Percentiles rank a stretch among this genome's conserved stretches.
Conservation (phyloP, 2,888 invertebrate genomes). For the Leucophora obtusa region DNA sequence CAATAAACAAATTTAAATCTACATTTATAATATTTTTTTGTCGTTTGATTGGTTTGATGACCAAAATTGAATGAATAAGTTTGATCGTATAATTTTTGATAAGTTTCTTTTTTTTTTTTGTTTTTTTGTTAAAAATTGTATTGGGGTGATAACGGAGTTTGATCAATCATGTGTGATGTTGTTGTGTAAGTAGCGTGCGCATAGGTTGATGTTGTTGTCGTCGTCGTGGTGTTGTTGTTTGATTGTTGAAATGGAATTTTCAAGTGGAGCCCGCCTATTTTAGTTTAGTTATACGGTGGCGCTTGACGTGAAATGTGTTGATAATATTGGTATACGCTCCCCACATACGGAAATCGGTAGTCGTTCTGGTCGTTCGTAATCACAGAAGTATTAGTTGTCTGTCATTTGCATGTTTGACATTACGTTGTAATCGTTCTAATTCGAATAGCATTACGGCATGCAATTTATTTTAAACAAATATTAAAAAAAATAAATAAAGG, state of each 20-base stretch:
- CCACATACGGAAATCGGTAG: slow-evolving; percentile 36
- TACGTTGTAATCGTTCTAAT: slow-evolving; percentile 2
- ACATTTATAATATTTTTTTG: not conserved
- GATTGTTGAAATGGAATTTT: slow-evolving; percentile 54
- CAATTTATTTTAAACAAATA: slow-evolving; percentile 11
- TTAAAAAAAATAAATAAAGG: too few species aligned
- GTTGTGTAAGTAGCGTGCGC: slow-evolving; percentile 13
- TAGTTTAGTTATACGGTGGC: slow-evolving; percentile 66
- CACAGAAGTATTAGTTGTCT: not conserved
- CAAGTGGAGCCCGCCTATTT: slow-evolving; percentile 66
- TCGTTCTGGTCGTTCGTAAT: not conserved
- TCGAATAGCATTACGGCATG: slow-evolving; percentile 14
- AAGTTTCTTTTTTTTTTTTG: too few species aligned
- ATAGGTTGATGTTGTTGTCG: slow-evolving; percentile 30
- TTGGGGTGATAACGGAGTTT: slow-evolving; percentile 2
- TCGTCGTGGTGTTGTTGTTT: slow-evolving; percentile 24
- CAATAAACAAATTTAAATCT: not conserved
- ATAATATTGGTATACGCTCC: slow-evolving; percentile 27
- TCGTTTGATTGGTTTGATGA: not conserved
- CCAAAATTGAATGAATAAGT: not conserved
- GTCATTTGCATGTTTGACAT: slow-evolving; percentile 47
- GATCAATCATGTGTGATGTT: slow-evolving; percentile 7
- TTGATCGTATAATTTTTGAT: not conserved
- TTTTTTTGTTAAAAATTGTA: not conserved
- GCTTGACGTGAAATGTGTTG: slow-evolving; percentile 62